phyloP scores from a whole-genome alignment of 2,113 vertebrate genomes.

The Burhinus oedicnemus region DNA sequence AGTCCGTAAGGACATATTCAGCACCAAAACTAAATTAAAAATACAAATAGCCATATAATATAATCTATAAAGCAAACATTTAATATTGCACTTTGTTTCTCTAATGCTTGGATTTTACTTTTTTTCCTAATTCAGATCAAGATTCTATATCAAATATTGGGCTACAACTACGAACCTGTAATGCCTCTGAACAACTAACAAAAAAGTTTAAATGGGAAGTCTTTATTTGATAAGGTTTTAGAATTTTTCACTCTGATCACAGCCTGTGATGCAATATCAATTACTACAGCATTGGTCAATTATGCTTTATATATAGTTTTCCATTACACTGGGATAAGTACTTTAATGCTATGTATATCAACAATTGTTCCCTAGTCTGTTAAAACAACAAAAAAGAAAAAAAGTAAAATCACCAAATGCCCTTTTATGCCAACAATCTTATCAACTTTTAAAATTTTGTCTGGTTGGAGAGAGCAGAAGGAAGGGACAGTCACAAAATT shows the following conservation, averaged over 20 bases:
- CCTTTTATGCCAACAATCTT: conserved; percentile 76
- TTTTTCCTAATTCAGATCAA: conserved; percentile 79
- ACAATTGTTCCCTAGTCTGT: conserved; percentile 80
- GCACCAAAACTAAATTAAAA: conserved; percentile 74
- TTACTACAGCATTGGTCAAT: conserved; percentile 71
- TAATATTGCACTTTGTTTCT: conserved; percentile 95
- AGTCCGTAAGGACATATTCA: conserved; percentile 86
- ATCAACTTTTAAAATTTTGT: conserved; percentile 44
- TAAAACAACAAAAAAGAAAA: conserved; percentile 58
- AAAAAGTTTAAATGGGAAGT: conserved; percentile 59
- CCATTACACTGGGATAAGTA: conserved; percentile 55
- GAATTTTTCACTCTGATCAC: conserved; percentile 47
- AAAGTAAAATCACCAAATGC: conserved; percentile 80
- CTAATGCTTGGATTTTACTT: conserved; percentile 86
- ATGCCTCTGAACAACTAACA: conserved; percentile 66
- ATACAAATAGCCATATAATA: conserved; percentile 84
- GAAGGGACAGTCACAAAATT: conserved; percentile 73
- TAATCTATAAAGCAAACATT: conserved; percentile 83
- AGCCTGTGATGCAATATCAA: conserved; percentile 57
- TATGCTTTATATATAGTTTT: conserved; percentile 60
- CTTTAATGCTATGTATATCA: conserved; percentile 72
- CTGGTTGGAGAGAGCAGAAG: conserved; percentile 1
- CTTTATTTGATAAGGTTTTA: conserved; percentile 63
- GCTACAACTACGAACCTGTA: conserved; percentile 76
- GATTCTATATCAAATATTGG: conserved; percentile 87